These are phyloP conservation scores for Drosophila prolongata DNA, from an alignment of 2,888 invertebrate species.

Conservation along the genomic window DNA sequence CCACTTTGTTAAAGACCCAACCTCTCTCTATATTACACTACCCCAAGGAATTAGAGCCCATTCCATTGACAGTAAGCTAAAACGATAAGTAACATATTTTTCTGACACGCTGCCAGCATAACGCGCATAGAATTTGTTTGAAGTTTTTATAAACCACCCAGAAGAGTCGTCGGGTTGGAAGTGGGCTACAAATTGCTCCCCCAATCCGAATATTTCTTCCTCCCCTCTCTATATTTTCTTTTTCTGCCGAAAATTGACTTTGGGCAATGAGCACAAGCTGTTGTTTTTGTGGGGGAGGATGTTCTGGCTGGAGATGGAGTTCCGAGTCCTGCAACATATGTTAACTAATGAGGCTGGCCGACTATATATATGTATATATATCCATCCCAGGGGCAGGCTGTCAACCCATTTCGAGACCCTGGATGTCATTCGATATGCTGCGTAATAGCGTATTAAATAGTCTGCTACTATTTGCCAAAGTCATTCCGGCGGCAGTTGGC, in stretches of 20 bases:
- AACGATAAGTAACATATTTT: slow-evolving; percentile 81
- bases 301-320: slow-evolving; percentile 10
- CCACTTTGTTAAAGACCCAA: slow-evolving; percentile 43
- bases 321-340: slow-evolving; percentile 76
- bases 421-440: slow-evolving; percentile 81
- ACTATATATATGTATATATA: neutral
- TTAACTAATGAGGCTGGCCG: slow-evolving; percentile 82
- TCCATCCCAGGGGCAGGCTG: slow-evolving; percentile 38
- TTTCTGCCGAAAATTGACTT: slow-evolving; percentile 78
- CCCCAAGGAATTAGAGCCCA: slow-evolving; percentile 6
- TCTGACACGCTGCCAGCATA: slow-evolving; percentile 75
- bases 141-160: slow-evolving; percentile 63
- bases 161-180: slow-evolving; percentile 27
- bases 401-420: slow-evolving; percentile 47
- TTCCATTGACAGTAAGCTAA: slow-evolving; percentile 35
- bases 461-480: slow-evolving; percentile 75
- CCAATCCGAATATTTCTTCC: slow-evolving; percentile 29
- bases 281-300: slow-evolving; percentile 52
- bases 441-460: slow-evolving; percentile 83
- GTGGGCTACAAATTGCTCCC: slow-evolving; percentile 66
- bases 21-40: neutral
- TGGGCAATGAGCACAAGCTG: slow-evolving; percentile 73
- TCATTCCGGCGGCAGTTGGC: slow-evolving; percentile 61
- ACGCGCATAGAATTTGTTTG: slow-evolving; percentile 66
- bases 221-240: slow-evolving; percentile 7